A percentile compares a stretch with the other conserved stretches of the same genome.
These are phyloP conservation scores for Aptenodytes forsteri DNA, from an alignment of 2,113 vertebrate genomes.

Conservation along the genomic window DNA sequence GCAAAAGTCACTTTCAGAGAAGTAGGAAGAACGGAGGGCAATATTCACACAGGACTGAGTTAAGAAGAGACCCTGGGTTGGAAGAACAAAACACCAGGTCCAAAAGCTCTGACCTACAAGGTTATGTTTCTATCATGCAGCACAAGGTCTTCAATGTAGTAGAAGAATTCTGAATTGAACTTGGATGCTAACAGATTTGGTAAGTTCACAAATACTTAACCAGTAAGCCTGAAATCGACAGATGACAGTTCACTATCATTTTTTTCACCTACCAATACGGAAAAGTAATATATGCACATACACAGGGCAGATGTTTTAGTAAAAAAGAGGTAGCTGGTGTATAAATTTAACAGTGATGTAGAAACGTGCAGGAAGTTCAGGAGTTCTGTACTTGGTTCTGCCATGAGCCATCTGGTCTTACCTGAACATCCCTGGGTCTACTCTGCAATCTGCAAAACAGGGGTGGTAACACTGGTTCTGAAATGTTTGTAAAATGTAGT, in stretches of 20 bases:
- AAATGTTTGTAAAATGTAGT: slow-evolving; percentile 8
- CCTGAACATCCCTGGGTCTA: slow-evolving; percentile 5
- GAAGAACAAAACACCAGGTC: background rate
- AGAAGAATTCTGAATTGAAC: background rate
- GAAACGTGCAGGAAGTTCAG: background rate
- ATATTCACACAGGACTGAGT: background rate
- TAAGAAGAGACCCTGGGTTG: background rate
- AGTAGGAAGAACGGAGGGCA: background rate
- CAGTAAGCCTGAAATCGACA: background rate
- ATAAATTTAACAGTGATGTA: background rate
- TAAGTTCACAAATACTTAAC: background rate
- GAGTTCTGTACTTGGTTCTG: background rate
- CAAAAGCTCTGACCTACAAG: background rate
- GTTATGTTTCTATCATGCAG: background rate
- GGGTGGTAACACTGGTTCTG: background rate
- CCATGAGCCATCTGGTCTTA: background rate
- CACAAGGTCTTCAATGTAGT: background rate
- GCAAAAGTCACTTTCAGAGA: background rate
- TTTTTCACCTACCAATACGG: background rate
- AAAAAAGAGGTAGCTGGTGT: background rate
- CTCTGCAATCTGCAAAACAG: background rate
- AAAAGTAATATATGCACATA: background rate
- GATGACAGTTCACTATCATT: background rate
- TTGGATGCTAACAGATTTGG: background rate
- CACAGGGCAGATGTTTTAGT: background rate